Evolutionary conservation across 2,888 invertebrate genomes (phyloP).

Genomic region (Vandiemenella viatica): DNA sequence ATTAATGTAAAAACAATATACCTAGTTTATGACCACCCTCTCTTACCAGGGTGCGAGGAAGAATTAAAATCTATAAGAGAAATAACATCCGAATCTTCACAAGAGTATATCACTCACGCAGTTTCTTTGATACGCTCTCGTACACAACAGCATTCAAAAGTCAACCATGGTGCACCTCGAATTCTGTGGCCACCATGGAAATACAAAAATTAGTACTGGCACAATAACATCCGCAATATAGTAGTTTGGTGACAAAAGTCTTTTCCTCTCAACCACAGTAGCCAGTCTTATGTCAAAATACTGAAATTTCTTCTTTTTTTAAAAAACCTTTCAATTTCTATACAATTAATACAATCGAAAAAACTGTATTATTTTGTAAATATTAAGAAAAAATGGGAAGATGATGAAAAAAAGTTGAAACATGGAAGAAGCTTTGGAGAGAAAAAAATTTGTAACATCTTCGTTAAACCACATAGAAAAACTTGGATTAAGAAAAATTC

Average conservation of each 20-base stretch:
- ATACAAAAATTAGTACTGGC: background rate
- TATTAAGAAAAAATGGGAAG: background rate
- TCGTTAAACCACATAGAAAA: background rate
- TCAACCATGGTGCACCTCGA: too few species aligned
- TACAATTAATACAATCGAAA: background rate
- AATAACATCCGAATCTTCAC: too few species aligned
- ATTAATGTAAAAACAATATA: background rate
- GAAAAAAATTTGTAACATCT: background rate
- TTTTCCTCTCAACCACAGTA: background rate
- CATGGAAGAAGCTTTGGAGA: background rate
- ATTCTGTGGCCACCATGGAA: conserved; percentile 1
- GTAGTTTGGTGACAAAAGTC: conserved; percentile 1
- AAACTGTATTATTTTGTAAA: background rate
- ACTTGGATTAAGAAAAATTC: background rate
- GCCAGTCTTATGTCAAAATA: conserved; percentile 12
- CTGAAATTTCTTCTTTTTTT: conserved; percentile 10
- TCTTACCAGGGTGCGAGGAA: too few species aligned
- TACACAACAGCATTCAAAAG: too few species aligned
- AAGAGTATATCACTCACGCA: too few species aligned
- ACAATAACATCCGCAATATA: background rate
- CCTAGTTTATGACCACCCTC: too few species aligned
- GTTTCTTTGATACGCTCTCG: too few species aligned
- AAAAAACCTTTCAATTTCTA: background rate
- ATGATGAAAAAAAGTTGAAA: background rate
- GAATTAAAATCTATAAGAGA: too few species aligned